Percentiles rank a stretch among this genome's conserved stretches.
Conservation (phyloP, 2,888 invertebrate species). For the Temnothorax rugatulus region DNA sequence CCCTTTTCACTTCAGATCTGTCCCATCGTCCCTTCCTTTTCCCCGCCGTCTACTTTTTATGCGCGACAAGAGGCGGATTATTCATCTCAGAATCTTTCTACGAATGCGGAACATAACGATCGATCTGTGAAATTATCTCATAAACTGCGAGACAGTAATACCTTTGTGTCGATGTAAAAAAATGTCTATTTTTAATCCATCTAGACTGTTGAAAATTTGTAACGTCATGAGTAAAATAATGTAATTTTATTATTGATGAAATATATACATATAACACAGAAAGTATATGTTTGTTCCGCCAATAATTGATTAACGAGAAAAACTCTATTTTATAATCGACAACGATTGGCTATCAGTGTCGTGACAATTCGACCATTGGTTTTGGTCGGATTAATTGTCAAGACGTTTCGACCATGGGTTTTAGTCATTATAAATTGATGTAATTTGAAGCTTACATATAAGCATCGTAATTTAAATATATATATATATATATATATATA, state of each 20-base stretch:
- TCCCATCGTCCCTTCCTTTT: slow-evolving; percentile 15
- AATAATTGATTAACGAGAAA: too few relatives aligned
- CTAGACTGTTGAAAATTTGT: background rate
- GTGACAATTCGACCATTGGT: too few relatives aligned
- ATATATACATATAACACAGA: too few relatives aligned
- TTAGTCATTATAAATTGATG: too few relatives aligned
- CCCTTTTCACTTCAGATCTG: slow-evolving; percentile 59
- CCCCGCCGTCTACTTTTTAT: slow-evolving; percentile 30
- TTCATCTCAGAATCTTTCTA: slow-evolving; percentile 45
- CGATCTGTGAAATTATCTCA: slow-evolving; percentile 29
- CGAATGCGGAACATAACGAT: slow-evolving; percentile 25
- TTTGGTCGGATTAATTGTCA: too few relatives aligned
- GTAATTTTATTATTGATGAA: slow-evolving; percentile 12
- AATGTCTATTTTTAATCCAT: background rate
- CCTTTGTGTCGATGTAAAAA: background rate
- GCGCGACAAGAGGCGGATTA: slow-evolving; percentile 45
- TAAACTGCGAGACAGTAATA: slow-evolving; percentile 40
- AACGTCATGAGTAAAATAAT: background rate
- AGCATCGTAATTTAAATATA: too few relatives aligned
- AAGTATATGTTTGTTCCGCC: too few relatives aligned
- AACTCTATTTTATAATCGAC: too few relatives aligned
- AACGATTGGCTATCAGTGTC: too few relatives aligned
- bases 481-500: too few relatives aligned
- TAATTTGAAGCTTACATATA: too few relatives aligned
- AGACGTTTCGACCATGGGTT: too few relatives aligned